phyloP scores from a whole-genome alignment of 2,888 invertebrate species.

The Caenorhabditis plicata region DNA sequence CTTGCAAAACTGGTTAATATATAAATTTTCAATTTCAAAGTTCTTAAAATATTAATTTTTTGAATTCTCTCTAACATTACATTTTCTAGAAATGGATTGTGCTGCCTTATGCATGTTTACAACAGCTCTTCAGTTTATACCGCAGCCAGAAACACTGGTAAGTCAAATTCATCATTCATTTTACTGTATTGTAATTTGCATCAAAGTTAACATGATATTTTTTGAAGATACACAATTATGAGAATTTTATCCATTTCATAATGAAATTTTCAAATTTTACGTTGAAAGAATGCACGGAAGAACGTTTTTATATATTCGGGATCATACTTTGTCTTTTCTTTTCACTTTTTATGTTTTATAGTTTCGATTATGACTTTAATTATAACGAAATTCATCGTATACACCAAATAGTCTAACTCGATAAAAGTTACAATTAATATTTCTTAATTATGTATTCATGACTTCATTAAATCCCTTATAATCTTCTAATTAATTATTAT shows the following conservation, averaged over 20 bases:
- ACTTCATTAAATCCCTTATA: neutral
- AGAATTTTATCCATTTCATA: neutral
- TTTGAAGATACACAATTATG: neutral
- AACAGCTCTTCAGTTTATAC: constrained; percentile 35
- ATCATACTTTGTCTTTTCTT: no score
- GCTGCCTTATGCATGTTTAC: constrained; percentile 40
- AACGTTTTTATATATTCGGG: neutral
- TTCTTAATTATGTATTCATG: neutral
- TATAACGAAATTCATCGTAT: no score
- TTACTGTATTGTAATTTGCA: neutral
- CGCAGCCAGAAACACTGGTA: constrained; percentile 18
- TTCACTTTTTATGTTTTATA: no score
- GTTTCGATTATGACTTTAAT: no score
- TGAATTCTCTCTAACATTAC: no score
- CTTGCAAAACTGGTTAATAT: no score
- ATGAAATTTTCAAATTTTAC: neutral
- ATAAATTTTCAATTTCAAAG: no score
- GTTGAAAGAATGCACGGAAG: neutral
- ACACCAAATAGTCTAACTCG: neutral
- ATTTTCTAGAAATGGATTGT: constrained; percentile 35
- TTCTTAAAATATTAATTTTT: no score
- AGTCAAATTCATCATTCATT: constrained; percentile 3
- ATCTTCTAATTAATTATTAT: no score
- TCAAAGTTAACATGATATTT: neutral
- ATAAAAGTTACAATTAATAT: neutral